Base-by-base conservation (phyloP, 37 sponge, comb jelly and placozoan species). In the Cliona cf. orientalis region DNA sequence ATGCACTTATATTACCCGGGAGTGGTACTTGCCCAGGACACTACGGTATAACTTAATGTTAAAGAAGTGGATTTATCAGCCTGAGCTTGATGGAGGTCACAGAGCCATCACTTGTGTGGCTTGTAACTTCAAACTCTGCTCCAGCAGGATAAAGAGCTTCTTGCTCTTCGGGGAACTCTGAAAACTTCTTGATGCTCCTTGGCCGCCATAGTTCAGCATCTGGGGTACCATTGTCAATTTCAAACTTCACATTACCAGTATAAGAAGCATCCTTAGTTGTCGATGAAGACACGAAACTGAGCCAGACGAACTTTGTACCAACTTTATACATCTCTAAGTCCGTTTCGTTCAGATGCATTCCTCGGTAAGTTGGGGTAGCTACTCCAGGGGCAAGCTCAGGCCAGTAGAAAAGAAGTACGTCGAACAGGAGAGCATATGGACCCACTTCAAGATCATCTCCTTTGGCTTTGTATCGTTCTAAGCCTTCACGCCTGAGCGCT, bases 131-230 rank as follows among this genome's bases (percentile, higher is more conserved):
- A 62, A n/a, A 62, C 64, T 62, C 64, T 62, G 64, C 64, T 28
- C 64, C 64, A n/a, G 64, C 64, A 62, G 64, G 64, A 26, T 62
- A 62, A 28, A 62, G 64, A 62, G 64, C 64, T 62, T 62, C 64
- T 26, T 62, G 7, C 64, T 62, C 64, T 25, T 9, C n/a, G 9
- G 11, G 7, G 64, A 25, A 62, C 29, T 62, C 7, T 25, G 29
- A 28, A 26, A 28, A 21, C 7, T 62, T 28, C 6, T 28, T 9
- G 23, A 62, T 9, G 6, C 31, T 26, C 14, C 64, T 19, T 19
- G 64, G 64, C 9, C 25, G 64, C 64, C 64, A 62, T 19, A 62
- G n/a, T 62, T 62, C 25, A 28, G 64, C 9, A 7, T 28, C 25
- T 62, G 25, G n/a, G 6, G 14, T 62, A 28, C 23, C 23, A 21